Conservation (phyloP, 2,888 invertebrate genomes). For the Vandiemenella viatica region DNA sequence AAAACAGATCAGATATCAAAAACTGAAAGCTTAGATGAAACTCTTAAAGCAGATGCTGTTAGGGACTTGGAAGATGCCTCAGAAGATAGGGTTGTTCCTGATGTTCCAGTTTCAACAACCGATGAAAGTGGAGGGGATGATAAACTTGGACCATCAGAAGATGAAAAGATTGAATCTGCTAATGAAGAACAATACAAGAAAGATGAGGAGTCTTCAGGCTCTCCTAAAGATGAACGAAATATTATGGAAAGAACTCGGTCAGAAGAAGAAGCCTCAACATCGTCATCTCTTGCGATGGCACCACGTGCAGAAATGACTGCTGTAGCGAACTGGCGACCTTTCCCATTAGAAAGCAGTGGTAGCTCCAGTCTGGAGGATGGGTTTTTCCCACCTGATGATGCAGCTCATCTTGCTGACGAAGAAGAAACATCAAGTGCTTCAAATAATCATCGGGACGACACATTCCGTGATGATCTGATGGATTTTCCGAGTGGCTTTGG, state of each 20-base stretch:
- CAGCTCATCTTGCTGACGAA: constrained; percentile 36
- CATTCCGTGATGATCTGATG: constrained; percentile 58
- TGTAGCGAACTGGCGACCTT: constrained; percentile 56
- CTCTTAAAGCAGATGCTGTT: not conserved
- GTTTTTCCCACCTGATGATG: constrained; percentile 54
- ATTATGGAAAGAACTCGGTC: constrained; percentile 10
- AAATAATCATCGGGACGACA: constrained; percentile 26
- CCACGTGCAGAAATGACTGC: constrained; percentile 52
- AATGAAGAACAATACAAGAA: not conserved
- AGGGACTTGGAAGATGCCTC: not conserved
- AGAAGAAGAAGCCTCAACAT: constrained; percentile 19
- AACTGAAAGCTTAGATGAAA: constrained; percentile 27
- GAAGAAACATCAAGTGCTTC: constrained; percentile 37
- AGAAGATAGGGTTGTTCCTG: not conserved
- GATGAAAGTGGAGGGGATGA: constrained; percentile 1
- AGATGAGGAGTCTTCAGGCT: constrained; percentile 6
- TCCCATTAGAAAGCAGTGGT: constrained; percentile 70
- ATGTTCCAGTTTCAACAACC: not conserved
- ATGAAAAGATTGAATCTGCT: not conserved
- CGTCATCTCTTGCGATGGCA: constrained; percentile 22
- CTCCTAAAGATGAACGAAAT: constrained; percentile 4
- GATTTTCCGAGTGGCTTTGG: constrained; percentile 62
- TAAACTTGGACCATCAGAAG: not conserved
- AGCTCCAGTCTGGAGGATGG: constrained; percentile 77
- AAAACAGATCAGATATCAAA: constrained; percentile 25